These are phyloP conservation scores for Semnopithecus entellus DNA, from an alignment of 2,113 vertebrate genomes.

Conservation along the genomic window DNA sequence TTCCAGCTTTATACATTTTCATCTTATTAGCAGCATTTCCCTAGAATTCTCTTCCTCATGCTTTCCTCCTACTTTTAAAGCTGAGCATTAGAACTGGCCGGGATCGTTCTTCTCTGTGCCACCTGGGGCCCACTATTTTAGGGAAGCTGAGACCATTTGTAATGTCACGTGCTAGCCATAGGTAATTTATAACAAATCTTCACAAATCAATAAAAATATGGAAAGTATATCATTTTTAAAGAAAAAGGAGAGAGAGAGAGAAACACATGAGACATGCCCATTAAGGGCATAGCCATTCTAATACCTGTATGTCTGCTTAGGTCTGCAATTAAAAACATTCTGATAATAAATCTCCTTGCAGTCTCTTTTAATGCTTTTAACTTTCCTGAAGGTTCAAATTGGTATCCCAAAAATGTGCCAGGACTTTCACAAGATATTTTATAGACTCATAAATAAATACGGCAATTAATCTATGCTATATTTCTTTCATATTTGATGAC, in stretches of 20 bases:
- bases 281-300: constrained; percentile 83
- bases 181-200: constrained; percentile 85
- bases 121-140: constrained; percentile 67
- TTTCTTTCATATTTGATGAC: constrained; percentile 88
- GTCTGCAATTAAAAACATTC: constrained; percentile 88
- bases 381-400: constrained; percentile 88
- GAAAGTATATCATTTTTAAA: constrained; percentile 86
- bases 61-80: background rate
- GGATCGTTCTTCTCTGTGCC: background rate
- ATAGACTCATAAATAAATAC: constrained; percentile 91
- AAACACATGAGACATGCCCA: constrained; percentile 79
- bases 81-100: background rate
- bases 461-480: constrained; percentile 86
- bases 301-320: constrained; percentile 83
- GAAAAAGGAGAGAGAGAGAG: constrained; percentile 55
- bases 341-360: constrained; percentile 85
- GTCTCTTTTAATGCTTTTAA: constrained; percentile 89
- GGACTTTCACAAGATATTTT: constrained; percentile 86
- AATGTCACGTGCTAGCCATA: constrained; percentile 70
- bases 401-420: constrained; percentile 90
- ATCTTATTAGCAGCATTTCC: background rate
- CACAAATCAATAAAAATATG: constrained; percentile 86
- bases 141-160: constrained; percentile 75
- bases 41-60: background rate
- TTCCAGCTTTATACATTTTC: background rate